These are phyloP conservation scores for Coracopsis vasa DNA, from an alignment of 2,113 vertebrate species.

Conservation along the genomic window DNA sequence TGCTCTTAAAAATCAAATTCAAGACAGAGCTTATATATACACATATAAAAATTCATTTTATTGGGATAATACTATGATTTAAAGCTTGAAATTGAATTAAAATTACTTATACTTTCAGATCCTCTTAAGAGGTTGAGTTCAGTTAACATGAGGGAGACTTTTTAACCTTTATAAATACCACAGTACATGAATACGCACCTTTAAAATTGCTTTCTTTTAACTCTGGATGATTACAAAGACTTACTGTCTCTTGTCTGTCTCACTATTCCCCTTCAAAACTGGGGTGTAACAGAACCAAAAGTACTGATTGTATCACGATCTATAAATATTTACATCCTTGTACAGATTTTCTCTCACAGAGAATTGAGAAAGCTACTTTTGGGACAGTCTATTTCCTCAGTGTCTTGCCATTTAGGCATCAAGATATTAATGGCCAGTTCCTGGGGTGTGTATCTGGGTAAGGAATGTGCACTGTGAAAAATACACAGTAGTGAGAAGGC, in stretches of 20 bases:
- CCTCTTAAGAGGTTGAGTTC: neutral
- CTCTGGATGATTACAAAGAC: neutral
- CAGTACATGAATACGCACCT: neutral
- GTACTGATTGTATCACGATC: neutral
- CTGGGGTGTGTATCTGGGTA: neutral
- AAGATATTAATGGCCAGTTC: neutral
- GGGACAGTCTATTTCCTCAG: neutral
- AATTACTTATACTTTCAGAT: neutral
- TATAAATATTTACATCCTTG: neutral
- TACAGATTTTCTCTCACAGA: neutral
- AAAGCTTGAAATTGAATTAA: constrained; percentile 29
- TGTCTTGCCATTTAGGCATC: neutral
- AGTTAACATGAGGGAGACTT: neutral
- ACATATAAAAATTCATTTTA: neutral
- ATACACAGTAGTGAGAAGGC: neutral
- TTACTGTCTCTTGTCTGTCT: neutral
- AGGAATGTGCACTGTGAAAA: neutral
- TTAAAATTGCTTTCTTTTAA: neutral
- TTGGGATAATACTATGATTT: neutral
- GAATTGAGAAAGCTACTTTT: neutral
- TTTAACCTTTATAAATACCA: neutral
- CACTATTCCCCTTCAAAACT: neutral
- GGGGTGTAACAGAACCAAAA: neutral
- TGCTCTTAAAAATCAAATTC: constrained; percentile 17
- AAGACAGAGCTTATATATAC: neutral